Base-by-base conservation (phyloP, 2,113 vertebrate genomes). In the Paramisgurnus dabryanus region DNA sequence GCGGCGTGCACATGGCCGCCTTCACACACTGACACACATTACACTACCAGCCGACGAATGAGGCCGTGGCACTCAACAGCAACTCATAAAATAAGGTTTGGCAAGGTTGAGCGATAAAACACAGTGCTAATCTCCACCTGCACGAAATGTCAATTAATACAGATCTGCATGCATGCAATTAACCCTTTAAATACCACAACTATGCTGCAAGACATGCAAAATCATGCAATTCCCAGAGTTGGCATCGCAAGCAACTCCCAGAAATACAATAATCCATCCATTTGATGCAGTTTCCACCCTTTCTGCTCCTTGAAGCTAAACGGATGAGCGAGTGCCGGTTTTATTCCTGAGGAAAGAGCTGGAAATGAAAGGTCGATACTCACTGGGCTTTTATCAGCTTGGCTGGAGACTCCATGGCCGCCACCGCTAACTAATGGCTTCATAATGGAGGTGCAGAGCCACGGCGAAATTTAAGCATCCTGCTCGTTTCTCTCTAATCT, bases 391-490 rank as follows among this genome's bases (percentile, higher is more conserved):
- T 96, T 98, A 92, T 98, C 96, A 90, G 94, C 96, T 93, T 97
- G 97, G 92, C 95, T 96, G 93, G 93, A 93, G 95, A 96, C 94
- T 96, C 96, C 96, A 98, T 98, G 96, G 94, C 94, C 95, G 93
- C 95, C 95, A 93, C 95, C 91, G 87, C 94, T 86, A 90, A 95
- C 95, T 95, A 98, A 97, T 90, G 97, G 96, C 95, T 98, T 99
- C 97, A 99, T 99, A 94, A 94, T 96, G 95, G 94, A 94, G 91
- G 92, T 93, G 93, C 93, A 90, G 92, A 92, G 88, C 87, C 92
- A 87, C 90, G 91, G 89, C 86, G 92, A 88, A 93, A 93, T 94
- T 93, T 93, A 94, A 93, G 93, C 97, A 98, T 98, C 93, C 94
- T 95, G 94, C 87, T 83, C 41, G 93, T 83, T 87, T 34, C 34